Base-by-base conservation (phyloP, 2,797 vertebrate species). In the Pseudopleuronectes americanus region DNA sequence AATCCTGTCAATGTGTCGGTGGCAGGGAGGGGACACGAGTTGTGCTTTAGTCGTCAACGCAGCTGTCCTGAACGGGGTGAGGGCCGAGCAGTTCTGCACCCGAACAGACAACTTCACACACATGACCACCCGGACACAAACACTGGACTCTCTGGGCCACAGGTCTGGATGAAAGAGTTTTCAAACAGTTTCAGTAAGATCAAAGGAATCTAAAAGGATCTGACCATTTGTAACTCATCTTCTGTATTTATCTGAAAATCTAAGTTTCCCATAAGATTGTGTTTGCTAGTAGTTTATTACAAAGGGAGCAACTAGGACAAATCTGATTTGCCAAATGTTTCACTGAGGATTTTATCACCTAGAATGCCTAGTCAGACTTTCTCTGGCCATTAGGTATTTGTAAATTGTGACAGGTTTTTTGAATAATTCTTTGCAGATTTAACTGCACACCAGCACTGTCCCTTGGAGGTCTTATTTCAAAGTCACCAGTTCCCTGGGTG, bases 1-100 rank as follows among this genome's bases (percentile, higher is more conserved):
- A 80, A 81, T 76, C 79, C 84, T 55, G 77, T 74, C 82, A 74
- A 63, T 65, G 60, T 67, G 64, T 83, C 61, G 72, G 77, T 79
- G 80, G 66, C 58, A 55, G 38, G 52, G 52, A 57, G 63, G 77
- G 48, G 68, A 52, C 51, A 45, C 66, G 71, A 72, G 68, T 70
- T 74, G 59, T 68, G 66, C 41, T 78, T 71, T 65, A 61, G 78
- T 70, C 43, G 72, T 73, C 62, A 52, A 0, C 54, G 79, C 80
- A 87, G 84, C 85, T 91, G 85, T 85, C 68, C 64, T 65, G 47
- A 60, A 26, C 3, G 2, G 14, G 45, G 52, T 57, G 24, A 77
- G 14, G 57, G 60, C 58, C 8, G 3, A 57, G 24, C 51, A 17
- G 21, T 54, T 48, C 41, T 68, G 41, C 57, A 31, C 33, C 60